Percentiles rank a stretch among this genome's conserved stretches.
Evolutionary conservation across 2,888 invertebrate genomes (phyloP).

Genomic region (Cryptus armator): DNA sequence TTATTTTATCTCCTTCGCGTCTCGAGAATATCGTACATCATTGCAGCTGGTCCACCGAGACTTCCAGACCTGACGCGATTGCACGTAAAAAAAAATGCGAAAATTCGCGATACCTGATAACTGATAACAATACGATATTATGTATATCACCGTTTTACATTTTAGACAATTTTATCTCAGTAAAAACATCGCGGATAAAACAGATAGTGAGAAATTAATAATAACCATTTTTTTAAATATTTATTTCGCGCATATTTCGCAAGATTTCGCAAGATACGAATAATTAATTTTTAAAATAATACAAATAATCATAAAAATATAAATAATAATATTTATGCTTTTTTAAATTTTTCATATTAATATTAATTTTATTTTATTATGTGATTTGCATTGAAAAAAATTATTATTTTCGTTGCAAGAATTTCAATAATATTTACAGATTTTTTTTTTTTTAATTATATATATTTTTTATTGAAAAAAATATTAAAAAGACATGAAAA

Average conservation of each 20-base stretch:
- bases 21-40: conserved; percentile 36
- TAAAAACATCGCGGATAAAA: neutral
- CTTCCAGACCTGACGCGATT: neutral
- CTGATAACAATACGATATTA: neutral
- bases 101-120: conserved; percentile 1
- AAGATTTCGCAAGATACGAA: too few species aligned
- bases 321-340: too few species aligned
- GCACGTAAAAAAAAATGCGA: conserved; percentile 6
- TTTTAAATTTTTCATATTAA: too few species aligned
- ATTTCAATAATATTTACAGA: too few species aligned
- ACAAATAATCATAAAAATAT: too few species aligned
- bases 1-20: conserved; percentile 22
- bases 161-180: neutral
- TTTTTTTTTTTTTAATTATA: too few species aligned
- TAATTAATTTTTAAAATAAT: too few species aligned
- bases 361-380: too few species aligned
- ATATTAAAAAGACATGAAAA: neutral
- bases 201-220: neutral
- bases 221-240: neutral
- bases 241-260: neutral
- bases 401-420: too few species aligned
- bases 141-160: neutral
- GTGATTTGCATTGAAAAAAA: too few species aligned
- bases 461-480: too few species aligned
- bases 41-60: conserved; percentile 15